Evolutionary conservation across 1,140 invertebrate species (phyloP).

Genomic region (Drosophila ogumai): DNA sequence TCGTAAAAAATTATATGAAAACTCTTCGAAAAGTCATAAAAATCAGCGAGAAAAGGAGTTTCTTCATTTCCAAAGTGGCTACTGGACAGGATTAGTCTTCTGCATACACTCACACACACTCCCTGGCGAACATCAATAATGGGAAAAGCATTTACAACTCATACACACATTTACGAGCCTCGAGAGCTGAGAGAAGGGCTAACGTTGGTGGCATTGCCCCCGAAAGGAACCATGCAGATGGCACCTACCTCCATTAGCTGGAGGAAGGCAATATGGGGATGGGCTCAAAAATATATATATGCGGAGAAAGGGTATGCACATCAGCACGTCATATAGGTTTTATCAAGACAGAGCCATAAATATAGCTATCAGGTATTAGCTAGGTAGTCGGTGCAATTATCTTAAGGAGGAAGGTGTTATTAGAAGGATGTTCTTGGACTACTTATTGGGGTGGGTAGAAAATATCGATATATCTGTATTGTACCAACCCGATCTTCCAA

Average conservation of each 20-base stretch:
- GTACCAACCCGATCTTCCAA: too few relatives aligned
- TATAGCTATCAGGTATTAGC: neutral
- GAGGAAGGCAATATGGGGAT: slow-evolving; percentile 12
- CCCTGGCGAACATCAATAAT: slow-evolving; percentile 7
- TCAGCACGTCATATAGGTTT: neutral
- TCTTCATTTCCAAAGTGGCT: slow-evolving; percentile 55
- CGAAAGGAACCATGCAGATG: slow-evolving; percentile 34
- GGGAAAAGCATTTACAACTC: slow-evolving; percentile 53
- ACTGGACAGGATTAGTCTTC: slow-evolving; percentile 50
- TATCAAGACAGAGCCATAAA: slow-evolving; percentile 12
- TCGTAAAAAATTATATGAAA: slow-evolving; percentile 50
- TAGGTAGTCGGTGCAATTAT: slow-evolving; percentile 2
- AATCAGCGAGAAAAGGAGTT: slow-evolving; percentile 41
- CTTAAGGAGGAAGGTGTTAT: neutral
- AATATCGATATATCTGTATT: too few relatives aligned
- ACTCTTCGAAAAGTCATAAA: slow-evolving; percentile 47
- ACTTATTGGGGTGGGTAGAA: too few relatives aligned
- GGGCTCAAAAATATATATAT: slow-evolving; percentile 26
- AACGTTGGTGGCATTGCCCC: slow-evolving; percentile 7
- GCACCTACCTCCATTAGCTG: slow-evolving; percentile 64
- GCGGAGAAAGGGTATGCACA: slow-evolving; percentile 10
- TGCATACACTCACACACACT: slow-evolving; percentile 21
- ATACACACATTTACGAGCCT: slow-evolving; percentile 42
- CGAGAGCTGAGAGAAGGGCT: slow-evolving; percentile 9
- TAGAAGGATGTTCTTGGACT: neutral